Conservation (phyloP, 2,888 invertebrate genomes). For the Latheticus oryzae region DNA sequence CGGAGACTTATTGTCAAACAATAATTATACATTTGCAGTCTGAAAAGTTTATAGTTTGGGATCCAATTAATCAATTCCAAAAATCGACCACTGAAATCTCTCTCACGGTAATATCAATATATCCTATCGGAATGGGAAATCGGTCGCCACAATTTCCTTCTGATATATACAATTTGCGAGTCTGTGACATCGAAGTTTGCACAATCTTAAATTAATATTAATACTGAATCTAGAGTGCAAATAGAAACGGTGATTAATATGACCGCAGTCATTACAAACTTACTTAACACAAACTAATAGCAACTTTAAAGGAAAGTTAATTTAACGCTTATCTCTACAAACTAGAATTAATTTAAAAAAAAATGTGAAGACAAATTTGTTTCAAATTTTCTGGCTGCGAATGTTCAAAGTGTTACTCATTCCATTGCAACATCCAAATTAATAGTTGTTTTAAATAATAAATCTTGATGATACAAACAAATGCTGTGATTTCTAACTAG, state of each 20-base stretch:
- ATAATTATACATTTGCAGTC: too few relatives aligned
- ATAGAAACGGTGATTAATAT: slow-evolving; percentile 10
- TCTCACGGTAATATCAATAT: too few relatives aligned
- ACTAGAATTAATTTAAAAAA: slow-evolving; percentile 10
- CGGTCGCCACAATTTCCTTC: not conserved
- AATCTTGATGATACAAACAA: not conserved
- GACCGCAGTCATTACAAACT: slow-evolving; percentile 8
- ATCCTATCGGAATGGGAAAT: slow-evolving; percentile 4
- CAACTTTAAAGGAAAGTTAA: slow-evolving; percentile 1
- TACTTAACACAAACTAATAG: slow-evolving; percentile 12
- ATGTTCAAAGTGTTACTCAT: not conserved
- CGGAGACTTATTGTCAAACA: too few relatives aligned
- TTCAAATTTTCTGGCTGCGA: not conserved
- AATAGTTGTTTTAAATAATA: not conserved
- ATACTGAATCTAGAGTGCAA: slow-evolving; percentile 6
- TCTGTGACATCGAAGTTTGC: slow-evolving; percentile 1
- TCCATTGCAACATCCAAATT: not conserved
- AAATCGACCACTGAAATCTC: too few relatives aligned
- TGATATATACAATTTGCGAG: slow-evolving; percentile 1
- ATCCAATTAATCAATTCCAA: too few relatives aligned
- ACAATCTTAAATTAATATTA: slow-evolving; percentile 11
- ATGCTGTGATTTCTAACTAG: not conserved
- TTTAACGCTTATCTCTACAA: slow-evolving; percentile 2
- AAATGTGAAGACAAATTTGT: not conserved
- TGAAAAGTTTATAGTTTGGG: too few relatives aligned